Evolutionary conservation across 1,140 invertebrate species (phyloP).

Genomic region (Phocides pigmalion): DNA sequence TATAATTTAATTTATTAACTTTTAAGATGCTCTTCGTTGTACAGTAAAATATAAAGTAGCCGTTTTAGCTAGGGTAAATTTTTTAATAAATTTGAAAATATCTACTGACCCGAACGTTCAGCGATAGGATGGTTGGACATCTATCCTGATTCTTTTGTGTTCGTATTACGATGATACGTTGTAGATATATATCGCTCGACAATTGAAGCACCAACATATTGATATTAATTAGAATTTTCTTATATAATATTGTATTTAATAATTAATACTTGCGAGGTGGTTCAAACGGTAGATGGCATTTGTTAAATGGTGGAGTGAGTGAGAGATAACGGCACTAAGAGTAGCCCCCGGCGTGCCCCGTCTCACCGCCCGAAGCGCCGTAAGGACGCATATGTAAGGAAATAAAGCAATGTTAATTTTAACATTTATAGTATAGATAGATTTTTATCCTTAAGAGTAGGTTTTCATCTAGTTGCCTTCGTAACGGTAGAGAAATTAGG

Average conservation of each 20-base stretch:
- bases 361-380: conserved; percentile 39
- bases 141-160: conserved; percentile 62
- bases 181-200: conserved; percentile 61
- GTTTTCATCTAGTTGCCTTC: conserved; percentile 83
- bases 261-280: conserved; percentile 52
- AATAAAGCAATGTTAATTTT: conserved; percentile 82
- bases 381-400: conserved; percentile 62
- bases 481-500: conserved; percentile 80
- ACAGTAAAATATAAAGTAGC: conserved; percentile 79
- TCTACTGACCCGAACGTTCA: conserved; percentile 51
- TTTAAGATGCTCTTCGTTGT: conserved; percentile 75
- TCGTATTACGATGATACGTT: conserved; percentile 53
- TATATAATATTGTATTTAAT: conserved; percentile 50
- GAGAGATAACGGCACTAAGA: conserved; percentile 70
- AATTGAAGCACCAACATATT: conserved; percentile 68
- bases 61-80: conserved; percentile 80
- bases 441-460: conserved; percentile 82
- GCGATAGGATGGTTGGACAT: conserved; percentile 63
- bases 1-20: conserved; percentile 59
- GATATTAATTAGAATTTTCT: conserved; percentile 66
- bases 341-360: conserved; percentile 41
- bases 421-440: conserved; percentile 81
- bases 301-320: conserved; percentile 38
- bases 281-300: conserved; percentile 53
- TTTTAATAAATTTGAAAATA: conserved; percentile 79